phyloP scores from a whole-genome alignment of 2,113 vertebrate species.

The Channa maculata region DNA sequence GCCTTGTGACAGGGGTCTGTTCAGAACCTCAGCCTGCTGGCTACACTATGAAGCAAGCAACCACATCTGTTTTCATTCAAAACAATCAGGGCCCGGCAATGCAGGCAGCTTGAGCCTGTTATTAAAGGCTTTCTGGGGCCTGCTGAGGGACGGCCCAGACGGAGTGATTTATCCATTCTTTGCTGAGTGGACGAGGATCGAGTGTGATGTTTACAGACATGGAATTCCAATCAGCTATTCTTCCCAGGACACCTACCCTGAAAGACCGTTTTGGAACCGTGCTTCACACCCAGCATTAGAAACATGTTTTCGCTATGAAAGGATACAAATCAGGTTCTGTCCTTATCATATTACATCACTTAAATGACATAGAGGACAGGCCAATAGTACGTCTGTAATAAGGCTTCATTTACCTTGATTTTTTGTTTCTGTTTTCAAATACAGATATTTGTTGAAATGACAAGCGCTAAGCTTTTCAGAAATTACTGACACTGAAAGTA shows the following conservation, averaged over 20 bases:
- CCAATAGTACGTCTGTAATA: not conserved
- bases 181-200: conserved; percentile 75
- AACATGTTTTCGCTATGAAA: conserved; percentile 6
- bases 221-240: conserved; percentile 82
- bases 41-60: conserved; percentile 61
- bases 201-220: conserved; percentile 77
- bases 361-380: not conserved
- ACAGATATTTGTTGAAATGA: not conserved
- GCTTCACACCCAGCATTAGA: conserved; percentile 17
- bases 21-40: conserved; percentile 49
- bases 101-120: conserved; percentile 79
- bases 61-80: conserved; percentile 87
- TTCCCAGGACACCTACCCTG: conserved; percentile 62
- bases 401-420: not conserved
- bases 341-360: no score
- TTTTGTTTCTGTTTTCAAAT: not conserved
- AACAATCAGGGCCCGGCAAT: conserved; percentile 81
- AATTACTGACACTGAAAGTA: no score
- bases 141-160: conserved; percentile 73
- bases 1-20: conserved; percentile 70
- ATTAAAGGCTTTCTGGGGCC: conserved; percentile 83
- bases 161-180: conserved; percentile 74
- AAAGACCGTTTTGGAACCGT: conserved; percentile 43
- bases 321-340: conserved; percentile 16
- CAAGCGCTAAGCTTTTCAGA: conserved; percentile 4